phyloP scores from a whole-genome alignment of 1,140 invertebrate species.

The Sarcophaga bullata region DNA sequence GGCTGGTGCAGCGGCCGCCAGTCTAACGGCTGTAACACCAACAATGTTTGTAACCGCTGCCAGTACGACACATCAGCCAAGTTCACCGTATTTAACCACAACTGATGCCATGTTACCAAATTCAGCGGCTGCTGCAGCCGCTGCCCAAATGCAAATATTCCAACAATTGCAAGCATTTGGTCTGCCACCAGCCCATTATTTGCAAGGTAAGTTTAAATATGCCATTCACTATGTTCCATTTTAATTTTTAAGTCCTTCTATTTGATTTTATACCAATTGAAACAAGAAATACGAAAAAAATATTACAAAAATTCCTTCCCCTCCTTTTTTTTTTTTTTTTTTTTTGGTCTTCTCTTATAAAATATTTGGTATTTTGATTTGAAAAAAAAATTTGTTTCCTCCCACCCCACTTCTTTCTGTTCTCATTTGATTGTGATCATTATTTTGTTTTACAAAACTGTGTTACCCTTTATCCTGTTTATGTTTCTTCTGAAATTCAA shows the following conservation, averaged over 20 bases:
- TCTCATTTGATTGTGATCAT: background rate
- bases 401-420: background rate
- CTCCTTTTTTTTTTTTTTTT: too few relatives aligned
- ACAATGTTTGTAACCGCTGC: conserved; percentile 56
- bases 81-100: conserved; percentile 51
- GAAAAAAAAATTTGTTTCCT: too few relatives aligned
- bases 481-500: background rate
- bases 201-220: conserved; percentile 67
- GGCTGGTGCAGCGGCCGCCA: conserved; percentile 42
- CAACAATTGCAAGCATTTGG: conserved; percentile 82
- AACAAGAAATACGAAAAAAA: too few relatives aligned
- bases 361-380: too few relatives aligned
- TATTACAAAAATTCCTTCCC: too few relatives aligned
- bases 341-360: too few relatives aligned
- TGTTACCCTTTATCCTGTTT: background rate
- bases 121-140: conserved; percentile 69
- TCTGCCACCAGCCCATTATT: conserved; percentile 77
- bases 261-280: background rate
- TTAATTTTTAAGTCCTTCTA: background rate
- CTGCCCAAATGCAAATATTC: conserved; percentile 76
- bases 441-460: background rate
- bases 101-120: conserved; percentile 42
- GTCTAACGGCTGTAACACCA: conserved; percentile 55
- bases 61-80: conserved; percentile 56
- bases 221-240: background rate